Conservation (phyloP, 2,113 vertebrate species). For the Dicaeum eximium region DNA sequence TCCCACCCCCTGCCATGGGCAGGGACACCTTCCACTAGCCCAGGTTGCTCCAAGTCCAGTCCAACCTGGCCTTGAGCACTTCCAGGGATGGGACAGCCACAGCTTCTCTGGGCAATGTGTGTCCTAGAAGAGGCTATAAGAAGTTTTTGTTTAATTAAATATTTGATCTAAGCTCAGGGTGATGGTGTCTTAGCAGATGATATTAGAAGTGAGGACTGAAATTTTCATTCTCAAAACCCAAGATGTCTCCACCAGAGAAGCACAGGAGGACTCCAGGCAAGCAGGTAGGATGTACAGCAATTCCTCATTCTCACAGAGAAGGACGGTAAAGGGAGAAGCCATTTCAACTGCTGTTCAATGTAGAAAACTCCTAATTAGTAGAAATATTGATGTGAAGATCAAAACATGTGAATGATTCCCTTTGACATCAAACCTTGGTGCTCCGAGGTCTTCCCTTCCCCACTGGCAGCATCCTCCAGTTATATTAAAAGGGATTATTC, state of each 20-base stretch:
- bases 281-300: neutral
- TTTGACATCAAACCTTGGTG: neutral
- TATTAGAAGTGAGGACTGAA: neutral
- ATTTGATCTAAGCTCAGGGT: neutral
- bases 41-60: fast-evolving
- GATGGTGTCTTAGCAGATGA: neutral
- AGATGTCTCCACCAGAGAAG: neutral
- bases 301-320: neutral
- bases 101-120: neutral
- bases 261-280: neutral
- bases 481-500: neutral
- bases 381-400: neutral
- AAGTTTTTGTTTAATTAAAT: neutral
- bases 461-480: neutral
- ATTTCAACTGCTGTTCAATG: neutral
- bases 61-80: neutral
- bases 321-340: neutral
- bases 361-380: neutral
- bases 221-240: neutral
- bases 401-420: neutral
- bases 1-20: neutral
- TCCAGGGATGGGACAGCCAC: neutral
- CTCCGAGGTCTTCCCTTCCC: neutral
- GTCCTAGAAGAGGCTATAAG: neutral
- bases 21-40: fast-evolving